Evolutionary conservation across 37 sponge, comb jelly and placozoan species (phyloP).

Genomic region (Aplysina aerophoba): DNA sequence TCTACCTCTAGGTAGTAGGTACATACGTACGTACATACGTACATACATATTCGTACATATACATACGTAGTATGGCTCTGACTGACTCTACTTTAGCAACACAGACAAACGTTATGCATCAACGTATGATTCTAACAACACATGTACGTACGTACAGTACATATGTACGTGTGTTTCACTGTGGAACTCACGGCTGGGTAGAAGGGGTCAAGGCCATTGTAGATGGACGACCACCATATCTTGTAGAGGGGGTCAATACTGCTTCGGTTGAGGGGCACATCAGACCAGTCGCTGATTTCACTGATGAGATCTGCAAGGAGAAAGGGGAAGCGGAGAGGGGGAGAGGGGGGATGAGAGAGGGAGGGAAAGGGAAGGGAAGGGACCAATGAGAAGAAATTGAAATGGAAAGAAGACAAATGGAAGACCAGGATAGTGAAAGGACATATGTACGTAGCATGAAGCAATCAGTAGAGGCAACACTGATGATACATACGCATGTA

Average conservation of each 20-base stretch:
- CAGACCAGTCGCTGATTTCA: constrained; percentile 3
- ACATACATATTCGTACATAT: no score
- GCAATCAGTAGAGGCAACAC: not conserved
- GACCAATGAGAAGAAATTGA: not conserved
- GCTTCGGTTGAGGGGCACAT: not conserved
- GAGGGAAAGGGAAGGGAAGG: not conserved
- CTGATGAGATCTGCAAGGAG: not conserved
- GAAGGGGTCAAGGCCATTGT: not conserved
- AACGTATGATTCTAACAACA: no score
- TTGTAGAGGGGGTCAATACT: not conserved
- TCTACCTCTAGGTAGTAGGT: no score
- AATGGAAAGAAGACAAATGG: no score
- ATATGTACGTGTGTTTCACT: no score
- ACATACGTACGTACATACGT: no score
- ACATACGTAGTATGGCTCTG: no score
- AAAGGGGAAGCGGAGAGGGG: not conserved
- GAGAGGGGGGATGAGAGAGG: constrained; percentile 4
- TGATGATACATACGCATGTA: not conserved
- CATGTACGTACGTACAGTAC: no score
- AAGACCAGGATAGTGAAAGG: no score
- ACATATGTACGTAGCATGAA: not conserved
- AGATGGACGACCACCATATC: constrained; percentile 23
- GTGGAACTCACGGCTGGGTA: not conserved
- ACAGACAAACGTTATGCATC: no score
- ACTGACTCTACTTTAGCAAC: no score